These are phyloP conservation scores for Andrena trimmerana DNA, from an alignment of 2,888 invertebrate genomes.

Conservation along the genomic window DNA sequence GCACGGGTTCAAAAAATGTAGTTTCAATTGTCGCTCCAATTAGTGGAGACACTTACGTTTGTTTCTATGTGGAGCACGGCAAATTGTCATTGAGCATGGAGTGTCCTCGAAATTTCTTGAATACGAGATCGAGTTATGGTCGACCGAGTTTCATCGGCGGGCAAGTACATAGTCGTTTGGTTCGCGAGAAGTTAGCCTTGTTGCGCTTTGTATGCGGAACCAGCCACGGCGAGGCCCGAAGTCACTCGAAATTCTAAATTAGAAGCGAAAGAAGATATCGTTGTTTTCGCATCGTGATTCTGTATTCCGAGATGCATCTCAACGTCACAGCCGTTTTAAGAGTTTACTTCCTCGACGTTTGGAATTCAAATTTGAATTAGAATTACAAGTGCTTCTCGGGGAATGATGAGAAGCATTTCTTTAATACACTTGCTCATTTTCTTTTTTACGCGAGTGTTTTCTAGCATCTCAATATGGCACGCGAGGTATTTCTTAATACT, in stretches of 20 bases:
- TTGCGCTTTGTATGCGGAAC: constrained; percentile 7
- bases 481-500: no score
- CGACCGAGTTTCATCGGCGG: constrained; percentile 8
- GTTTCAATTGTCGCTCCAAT: not conserved
- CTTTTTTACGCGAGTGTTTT: not conserved
- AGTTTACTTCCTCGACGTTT: not conserved
- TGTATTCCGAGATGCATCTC: not conserved
- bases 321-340: not conserved
- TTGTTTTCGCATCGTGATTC: not conserved
- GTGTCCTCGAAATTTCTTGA: not conserved
- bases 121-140: not conserved
- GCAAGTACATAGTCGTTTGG: constrained; percentile 5
- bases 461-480: no score
- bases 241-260: constrained; percentile 12
- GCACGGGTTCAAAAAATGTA: not conserved
- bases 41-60: not conserved
- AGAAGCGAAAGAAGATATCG: constrained; percentile 3
- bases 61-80: not conserved
- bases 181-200: not conserved
- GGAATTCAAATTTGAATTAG: not conserved
- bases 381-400: not conserved
- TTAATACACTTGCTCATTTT: not conserved
- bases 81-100: not conserved
- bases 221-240: not conserved
- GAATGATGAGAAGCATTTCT: not conserved